Conservation (phyloP, 2,797 vertebrate genomes). For the Peromyscus nudipes region DNA sequence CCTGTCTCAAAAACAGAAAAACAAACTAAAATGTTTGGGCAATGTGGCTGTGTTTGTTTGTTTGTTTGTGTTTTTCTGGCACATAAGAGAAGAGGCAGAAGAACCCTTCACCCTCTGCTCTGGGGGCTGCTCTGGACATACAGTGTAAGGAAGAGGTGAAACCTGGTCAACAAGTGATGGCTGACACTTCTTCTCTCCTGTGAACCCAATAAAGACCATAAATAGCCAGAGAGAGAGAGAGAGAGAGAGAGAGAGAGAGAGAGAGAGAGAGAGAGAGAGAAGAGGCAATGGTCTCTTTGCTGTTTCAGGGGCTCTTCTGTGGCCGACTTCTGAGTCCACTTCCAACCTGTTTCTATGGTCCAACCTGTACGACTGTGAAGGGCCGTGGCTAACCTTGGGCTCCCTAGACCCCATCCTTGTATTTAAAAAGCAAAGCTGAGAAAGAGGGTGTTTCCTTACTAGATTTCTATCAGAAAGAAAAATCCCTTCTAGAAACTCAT, state of each 20-base stretch:
- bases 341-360: not conserved
- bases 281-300: not conserved
- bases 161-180: no score
- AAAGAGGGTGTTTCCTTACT: not conserved
- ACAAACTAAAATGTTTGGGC: not conserved
- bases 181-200: no score
- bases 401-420: not conserved
- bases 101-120: no score
- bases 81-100: not conserved
- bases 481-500: not conserved
- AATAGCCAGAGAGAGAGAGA: no score
- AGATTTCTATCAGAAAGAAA: slow-evolving; percentile 16
- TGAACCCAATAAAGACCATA: no score
- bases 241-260: no score
- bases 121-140: no score
- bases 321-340: not conserved
- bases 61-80: not conserved
- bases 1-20: not conserved
- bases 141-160: no score
- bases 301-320: not conserved
- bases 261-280: no score
- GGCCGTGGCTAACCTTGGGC: not conserved
- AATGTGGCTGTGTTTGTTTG: not conserved
- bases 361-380: not conserved
- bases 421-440: slow-evolving; percentile 6